These are phyloP conservation scores for Manis javanica DNA, from an alignment of 2,797 vertebrate genomes.

Conservation along the genomic window DNA sequence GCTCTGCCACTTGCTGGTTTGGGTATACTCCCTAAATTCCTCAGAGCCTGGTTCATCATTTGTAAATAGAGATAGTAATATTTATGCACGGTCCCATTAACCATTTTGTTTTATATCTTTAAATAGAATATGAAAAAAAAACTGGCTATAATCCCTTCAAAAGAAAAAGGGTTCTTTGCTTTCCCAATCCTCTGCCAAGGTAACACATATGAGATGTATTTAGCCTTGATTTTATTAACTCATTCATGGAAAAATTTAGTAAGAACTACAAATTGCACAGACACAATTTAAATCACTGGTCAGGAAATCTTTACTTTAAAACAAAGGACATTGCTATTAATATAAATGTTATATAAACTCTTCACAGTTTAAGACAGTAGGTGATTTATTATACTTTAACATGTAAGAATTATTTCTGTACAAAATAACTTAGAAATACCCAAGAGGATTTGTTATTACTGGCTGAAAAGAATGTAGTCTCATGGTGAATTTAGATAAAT, in stretches of 20 bases:
- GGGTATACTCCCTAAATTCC: background rate
- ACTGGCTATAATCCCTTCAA: background rate
- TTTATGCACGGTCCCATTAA: background rate
- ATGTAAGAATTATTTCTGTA: slow-evolving; percentile 28
- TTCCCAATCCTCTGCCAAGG: background rate
- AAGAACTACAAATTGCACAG: background rate
- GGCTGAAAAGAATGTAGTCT: slow-evolving; percentile 15
- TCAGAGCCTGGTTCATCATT: background rate
- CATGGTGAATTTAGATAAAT: background rate
- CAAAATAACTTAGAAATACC: background rate
- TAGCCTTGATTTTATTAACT: background rate
- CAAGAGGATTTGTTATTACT: background rate
- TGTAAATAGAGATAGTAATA: background rate
- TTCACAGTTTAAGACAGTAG: background rate
- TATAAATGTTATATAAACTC: background rate
- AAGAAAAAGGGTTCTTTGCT: background rate
- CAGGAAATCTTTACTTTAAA: background rate
- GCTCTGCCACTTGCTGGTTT: background rate
- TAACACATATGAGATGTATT: background rate
- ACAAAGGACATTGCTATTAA: background rate
- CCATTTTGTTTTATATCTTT: background rate
- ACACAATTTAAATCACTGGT: background rate
- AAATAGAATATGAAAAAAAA: background rate
- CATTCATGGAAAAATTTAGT: background rate
- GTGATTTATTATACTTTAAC: background rate